A percentile compares a stretch with the other conserved stretches of the same genome.
These are phyloP conservation scores for Noctua janthe DNA, from an alignment of 2,888 invertebrate genomes.

Conservation along the genomic window DNA sequence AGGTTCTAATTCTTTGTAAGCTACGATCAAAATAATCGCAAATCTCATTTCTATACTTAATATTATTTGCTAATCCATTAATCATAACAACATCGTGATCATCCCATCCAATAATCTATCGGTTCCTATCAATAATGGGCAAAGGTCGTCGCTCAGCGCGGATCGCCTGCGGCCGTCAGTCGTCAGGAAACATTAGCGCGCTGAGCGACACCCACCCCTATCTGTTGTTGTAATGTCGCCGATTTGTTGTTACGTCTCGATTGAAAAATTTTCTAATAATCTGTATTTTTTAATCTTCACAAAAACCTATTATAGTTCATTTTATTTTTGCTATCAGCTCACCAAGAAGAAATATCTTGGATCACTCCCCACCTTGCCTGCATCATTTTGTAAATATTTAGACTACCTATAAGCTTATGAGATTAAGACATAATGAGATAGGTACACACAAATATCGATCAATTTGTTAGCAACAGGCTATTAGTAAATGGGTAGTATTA, in stretches of 20 bases:
- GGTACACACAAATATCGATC: neutral
- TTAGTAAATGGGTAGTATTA: neutral
- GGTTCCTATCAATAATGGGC: slow-evolving; percentile 2
- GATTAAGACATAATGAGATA: neutral
- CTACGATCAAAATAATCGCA: neutral
- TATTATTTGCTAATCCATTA: slow-evolving; percentile 1
- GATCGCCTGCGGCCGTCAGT: slow-evolving; percentile 30
- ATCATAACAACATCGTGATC: slow-evolving; percentile 8
- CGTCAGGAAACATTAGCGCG: slow-evolving; percentile 55
- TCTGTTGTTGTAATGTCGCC: slow-evolving; percentile 43
- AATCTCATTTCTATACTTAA: neutral
- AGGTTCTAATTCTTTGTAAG: neutral
- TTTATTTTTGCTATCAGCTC: neutral
- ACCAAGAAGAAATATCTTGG: neutral
- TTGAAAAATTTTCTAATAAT: slow-evolving; percentile 8
- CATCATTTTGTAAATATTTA: neutral
- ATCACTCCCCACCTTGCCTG: neutral
- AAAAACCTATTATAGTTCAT: neutral
- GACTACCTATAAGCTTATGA: neutral
- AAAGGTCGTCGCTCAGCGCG: neutral
- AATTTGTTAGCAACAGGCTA: neutral
- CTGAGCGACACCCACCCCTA: slow-evolving; percentile 28
- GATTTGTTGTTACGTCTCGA: slow-evolving; percentile 37
- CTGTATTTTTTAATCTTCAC: neutral
- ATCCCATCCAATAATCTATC: slow-evolving; percentile 1